These are phyloP conservation scores for Perdita meconis DNA, from an alignment of 2,888 invertebrate genomes.

Conservation along the genomic window DNA sequence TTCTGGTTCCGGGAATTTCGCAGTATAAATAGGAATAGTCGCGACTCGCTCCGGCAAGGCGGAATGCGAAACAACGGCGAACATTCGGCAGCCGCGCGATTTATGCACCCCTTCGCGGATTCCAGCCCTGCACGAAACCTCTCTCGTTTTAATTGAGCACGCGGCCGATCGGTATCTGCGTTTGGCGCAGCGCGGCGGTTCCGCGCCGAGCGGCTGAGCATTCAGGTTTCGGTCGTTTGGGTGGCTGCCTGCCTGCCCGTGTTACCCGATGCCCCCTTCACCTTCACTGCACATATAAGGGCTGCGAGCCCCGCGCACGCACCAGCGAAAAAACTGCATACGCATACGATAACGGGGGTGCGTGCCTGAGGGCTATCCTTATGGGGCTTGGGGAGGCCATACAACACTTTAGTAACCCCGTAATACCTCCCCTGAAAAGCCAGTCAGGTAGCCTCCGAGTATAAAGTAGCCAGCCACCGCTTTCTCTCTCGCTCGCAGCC, in stretches of 20 bases:
- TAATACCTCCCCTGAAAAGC: constrained; percentile 79
- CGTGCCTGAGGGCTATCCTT: constrained; percentile 78
- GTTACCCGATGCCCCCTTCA: constrained; percentile 84
- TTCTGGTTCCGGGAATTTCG: constrained; percentile 77
- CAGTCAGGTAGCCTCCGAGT: constrained; percentile 66
- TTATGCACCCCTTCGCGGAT: constrained; percentile 73
- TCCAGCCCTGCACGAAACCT: constrained; percentile 60
- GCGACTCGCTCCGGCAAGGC: constrained; percentile 29
- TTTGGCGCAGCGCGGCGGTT: too few relatives aligned
- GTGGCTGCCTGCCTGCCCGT: constrained; percentile 80
- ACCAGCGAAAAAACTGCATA: constrained; percentile 79
- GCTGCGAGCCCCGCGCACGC: constrained; percentile 81
- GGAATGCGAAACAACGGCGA: constrained; percentile 53
- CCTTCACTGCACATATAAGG: constrained; percentile 83
- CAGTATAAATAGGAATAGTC: constrained; percentile 72
- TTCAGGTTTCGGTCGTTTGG: constrained; percentile 75
- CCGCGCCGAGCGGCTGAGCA: too few relatives aligned
- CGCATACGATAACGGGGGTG: constrained; percentile 80
- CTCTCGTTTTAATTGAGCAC: constrained; percentile 55
- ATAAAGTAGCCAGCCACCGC: constrained; percentile 69
- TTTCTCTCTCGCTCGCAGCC: constrained; percentile 52
- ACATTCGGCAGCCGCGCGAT: constrained; percentile 75
- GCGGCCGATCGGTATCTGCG: constrained; percentile 48
- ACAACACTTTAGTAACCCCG: constrained; percentile 83
- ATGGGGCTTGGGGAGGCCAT: constrained; percentile 82